Evolutionary conservation across 2,797 vertebrate species (phyloP).

Genomic region (Amblyraja radiata): DNA sequence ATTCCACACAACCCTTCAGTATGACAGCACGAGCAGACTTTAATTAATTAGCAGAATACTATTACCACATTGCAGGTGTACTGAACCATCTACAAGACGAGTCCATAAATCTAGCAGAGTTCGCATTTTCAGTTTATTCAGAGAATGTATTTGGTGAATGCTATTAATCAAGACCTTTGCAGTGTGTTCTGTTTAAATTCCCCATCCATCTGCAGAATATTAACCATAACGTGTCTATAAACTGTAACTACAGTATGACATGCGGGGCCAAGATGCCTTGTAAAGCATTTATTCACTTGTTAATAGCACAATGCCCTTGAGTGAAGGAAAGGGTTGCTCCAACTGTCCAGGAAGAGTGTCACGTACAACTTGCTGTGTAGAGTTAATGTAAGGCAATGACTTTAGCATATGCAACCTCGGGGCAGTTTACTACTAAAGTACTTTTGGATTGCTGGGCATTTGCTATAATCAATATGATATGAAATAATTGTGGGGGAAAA

Average conservation of each 20-base stretch:
- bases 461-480: not conserved
- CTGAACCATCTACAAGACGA: not conserved
- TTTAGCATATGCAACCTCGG: not conserved
- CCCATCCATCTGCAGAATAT: slow-evolving; percentile 35
- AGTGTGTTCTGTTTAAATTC: slow-evolving; percentile 32
- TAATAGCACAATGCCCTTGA: not conserved
- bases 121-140: slow-evolving; percentile 27
- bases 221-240: slow-evolving; percentile 34
- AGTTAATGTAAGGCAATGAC: not conserved
- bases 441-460: not conserved
- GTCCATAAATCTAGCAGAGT: slow-evolving; percentile 32
- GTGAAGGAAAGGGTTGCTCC: not conserved
- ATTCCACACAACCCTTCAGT: slow-evolving; percentile 2
- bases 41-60: slow-evolving; percentile 35
- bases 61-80: slow-evolving; percentile 27
- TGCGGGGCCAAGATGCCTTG: not conserved
- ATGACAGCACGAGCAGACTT: not conserved
- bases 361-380: not conserved
- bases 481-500: not conserved
- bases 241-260: slow-evolving; percentile 23
- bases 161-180: slow-evolving; percentile 33
- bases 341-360: not conserved
- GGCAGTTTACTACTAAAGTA: not conserved
- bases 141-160: slow-evolving; percentile 20
- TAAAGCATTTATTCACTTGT: slow-evolving; percentile 5